Evolutionary conservation across 2,113 vertebrate species (phyloP).

Genomic region (Grallaria varia): DNA sequence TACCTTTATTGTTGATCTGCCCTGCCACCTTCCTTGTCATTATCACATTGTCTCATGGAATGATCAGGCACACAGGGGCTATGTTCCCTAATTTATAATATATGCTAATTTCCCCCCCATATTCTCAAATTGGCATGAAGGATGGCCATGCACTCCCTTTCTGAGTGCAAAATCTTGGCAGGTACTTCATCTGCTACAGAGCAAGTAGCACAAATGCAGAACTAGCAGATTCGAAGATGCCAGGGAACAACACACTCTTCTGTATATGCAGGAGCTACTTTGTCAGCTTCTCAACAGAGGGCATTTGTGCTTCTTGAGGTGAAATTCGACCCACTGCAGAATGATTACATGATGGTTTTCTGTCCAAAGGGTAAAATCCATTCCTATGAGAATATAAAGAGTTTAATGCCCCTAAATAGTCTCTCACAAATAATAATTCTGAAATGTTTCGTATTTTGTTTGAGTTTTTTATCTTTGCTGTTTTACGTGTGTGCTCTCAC

Average conservation of each 20-base stretch:
- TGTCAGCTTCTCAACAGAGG: background rate
- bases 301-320: background rate
- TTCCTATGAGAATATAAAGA: background rate
- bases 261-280: background rate
- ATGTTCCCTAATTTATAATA: background rate
- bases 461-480: background rate
- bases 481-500: background rate
- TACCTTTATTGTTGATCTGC: background rate
- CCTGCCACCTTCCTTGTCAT: background rate
- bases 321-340: background rate
- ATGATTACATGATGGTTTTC: background rate
- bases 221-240: background rate
- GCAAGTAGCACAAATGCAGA: background rate
- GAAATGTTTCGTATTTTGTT: background rate
- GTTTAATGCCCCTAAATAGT: background rate
- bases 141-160: background rate
- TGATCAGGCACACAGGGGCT: background rate
- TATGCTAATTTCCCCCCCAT: background rate
- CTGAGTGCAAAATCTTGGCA: background rate
- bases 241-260: background rate
- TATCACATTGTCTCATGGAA: background rate
- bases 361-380: background rate
- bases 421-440: background rate
- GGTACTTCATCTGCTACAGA: background rate
- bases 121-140: background rate